Percentiles rank a stretch among this genome's conserved stretches.
phyloP scores from a whole-genome alignment of 2,113 vertebrate genomes.

The Probosciger aterrimus region DNA sequence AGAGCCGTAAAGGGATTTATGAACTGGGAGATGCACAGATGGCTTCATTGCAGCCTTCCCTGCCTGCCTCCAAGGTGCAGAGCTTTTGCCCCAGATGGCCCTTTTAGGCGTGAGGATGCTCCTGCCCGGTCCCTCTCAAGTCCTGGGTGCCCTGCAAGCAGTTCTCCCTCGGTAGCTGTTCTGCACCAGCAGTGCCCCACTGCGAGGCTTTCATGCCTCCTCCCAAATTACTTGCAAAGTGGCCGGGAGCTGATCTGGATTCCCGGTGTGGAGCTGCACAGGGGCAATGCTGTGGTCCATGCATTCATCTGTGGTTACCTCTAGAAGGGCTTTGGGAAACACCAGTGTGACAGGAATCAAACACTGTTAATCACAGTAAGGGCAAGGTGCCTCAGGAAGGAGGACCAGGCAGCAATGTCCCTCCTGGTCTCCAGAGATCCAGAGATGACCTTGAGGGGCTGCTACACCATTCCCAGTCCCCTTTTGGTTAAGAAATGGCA shows the following conservation, averaged over 20 bases:
- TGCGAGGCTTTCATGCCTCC: not conserved
- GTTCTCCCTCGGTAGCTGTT: not conserved
- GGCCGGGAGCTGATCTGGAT: constrained; percentile 16
- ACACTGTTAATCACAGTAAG: accelerated
- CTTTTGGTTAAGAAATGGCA: not conserved
- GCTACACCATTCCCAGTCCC: accelerated
- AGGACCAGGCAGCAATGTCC: accelerated
- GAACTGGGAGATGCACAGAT: constrained; percentile 61
- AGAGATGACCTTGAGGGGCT: not conserved
- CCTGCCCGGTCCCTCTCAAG: not conserved
- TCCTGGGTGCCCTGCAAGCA: not conserved
- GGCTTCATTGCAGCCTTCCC: constrained; percentile 22
- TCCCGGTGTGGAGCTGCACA: not conserved
- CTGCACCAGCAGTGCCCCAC: not conserved
- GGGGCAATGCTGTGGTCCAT: not conserved
- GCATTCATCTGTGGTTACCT: not conserved
- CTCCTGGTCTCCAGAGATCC: not conserved
- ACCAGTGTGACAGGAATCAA: not conserved
- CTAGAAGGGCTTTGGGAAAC: not conserved
- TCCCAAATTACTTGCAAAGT: constrained; percentile 21
- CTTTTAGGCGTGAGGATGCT: not conserved
- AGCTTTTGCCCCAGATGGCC: not conserved
- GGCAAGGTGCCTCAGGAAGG: not conserved
- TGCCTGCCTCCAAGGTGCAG: not conserved
- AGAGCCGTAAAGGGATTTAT: constrained; percentile 62